These are phyloP conservation scores for Bradypodion ventrale DNA, from an alignment of 2,797 vertebrate genomes.

Conservation along the genomic window DNA sequence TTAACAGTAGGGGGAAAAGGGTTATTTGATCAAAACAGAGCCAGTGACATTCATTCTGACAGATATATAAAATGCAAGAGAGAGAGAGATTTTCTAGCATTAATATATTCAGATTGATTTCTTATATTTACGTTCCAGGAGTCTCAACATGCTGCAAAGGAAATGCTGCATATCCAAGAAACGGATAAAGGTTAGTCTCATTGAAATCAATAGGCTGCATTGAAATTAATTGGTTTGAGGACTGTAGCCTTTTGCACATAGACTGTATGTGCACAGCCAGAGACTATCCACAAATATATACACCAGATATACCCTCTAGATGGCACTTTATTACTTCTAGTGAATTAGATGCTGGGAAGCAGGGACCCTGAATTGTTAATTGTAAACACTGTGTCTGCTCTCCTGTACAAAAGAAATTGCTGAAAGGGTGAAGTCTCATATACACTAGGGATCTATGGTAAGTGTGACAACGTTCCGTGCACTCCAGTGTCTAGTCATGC, in stretches of 20 bases:
- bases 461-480: too few species aligned
- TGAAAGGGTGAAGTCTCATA: too few species aligned
- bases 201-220: not conserved
- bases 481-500: too few species aligned
- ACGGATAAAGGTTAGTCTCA: not conserved
- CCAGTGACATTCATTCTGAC: not conserved
- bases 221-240: not conserved
- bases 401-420: not conserved
- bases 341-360: not conserved
- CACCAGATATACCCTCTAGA: slow-evolving; percentile 53
- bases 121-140: not conserved
- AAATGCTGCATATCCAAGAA: not conserved
- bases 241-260: not conserved
- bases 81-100: not conserved
- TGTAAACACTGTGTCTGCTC: not conserved
- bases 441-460: too few species aligned
- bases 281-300: not conserved
- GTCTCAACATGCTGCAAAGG: not conserved
- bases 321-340: slow-evolving; percentile 52
- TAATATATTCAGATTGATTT: not conserved
- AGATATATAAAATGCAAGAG: not conserved
- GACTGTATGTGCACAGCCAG: not conserved
- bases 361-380: not conserved
- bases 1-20: too few species aligned
- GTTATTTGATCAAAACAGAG: not conserved